Evolutionary conservation across 2,888 invertebrate genomes (phyloP).

Genomic region (Atethmia centrago): DNA sequence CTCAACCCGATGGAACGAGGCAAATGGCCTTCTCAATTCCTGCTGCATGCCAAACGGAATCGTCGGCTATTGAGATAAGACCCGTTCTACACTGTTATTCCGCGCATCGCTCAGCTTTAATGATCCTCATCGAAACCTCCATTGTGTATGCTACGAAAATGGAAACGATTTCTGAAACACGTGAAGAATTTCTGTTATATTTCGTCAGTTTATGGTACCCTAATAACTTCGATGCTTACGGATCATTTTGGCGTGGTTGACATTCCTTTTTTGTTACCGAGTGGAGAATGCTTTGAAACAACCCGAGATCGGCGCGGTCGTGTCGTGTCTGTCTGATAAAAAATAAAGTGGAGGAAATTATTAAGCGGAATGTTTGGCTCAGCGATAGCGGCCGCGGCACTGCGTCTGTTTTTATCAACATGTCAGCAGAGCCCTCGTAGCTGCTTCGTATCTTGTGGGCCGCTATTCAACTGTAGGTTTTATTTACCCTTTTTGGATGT

Average conservation of each 20-base stretch:
- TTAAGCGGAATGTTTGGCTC: slow-evolving; percentile 76
- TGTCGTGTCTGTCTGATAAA: slow-evolving; percentile 73
- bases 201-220: slow-evolving; percentile 83
- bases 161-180: slow-evolving; percentile 80
- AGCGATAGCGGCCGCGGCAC: slow-evolving; percentile 66
- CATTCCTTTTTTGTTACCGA: slow-evolving; percentile 82
- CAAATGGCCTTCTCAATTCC: slow-evolving; percentile 73
- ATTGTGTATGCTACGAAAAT: slow-evolving; percentile 77
- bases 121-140: slow-evolving; percentile 75
- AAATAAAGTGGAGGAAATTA: slow-evolving; percentile 80
- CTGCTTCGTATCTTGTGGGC: slow-evolving; percentile 42
- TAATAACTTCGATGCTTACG: slow-evolving; percentile 87
- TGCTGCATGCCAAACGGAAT: slow-evolving; percentile 65
- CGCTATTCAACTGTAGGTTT: slow-evolving; percentile 47
- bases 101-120: slow-evolving; percentile 69
- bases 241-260: slow-evolving; percentile 89
- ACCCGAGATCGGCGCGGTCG: slow-evolving; percentile 69
- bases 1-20: slow-evolving; percentile 75
- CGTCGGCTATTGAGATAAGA: slow-evolving; percentile 67
- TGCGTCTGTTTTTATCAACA: slow-evolving; percentile 75
- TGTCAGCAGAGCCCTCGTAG: slow-evolving; percentile 45
- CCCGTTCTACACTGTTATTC: slow-evolving; percentile 62
- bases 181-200: slow-evolving; percentile 83
- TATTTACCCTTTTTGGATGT: slow-evolving; percentile 62
- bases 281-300: slow-evolving; percentile 67